Evolutionary conservation across 2,797 vertebrate species (phyloP).

Genomic region (Xerus rutilus): DNA sequence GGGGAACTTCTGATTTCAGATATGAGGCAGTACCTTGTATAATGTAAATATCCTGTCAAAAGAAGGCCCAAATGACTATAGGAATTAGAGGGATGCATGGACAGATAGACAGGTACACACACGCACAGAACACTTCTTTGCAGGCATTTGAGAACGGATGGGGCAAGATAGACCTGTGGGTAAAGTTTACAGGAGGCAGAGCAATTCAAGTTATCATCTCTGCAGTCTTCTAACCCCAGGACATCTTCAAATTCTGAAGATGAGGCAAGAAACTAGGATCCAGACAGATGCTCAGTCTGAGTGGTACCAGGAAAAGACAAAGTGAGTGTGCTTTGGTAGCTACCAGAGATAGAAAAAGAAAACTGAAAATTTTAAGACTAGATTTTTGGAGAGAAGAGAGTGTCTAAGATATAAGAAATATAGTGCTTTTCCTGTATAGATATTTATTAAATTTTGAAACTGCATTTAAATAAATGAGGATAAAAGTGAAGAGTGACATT

Average conservation of each 20-base stretch:
- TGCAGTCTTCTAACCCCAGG: background rate
- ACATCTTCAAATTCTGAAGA: background rate
- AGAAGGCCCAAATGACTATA: background rate
- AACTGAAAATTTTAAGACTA: background rate
- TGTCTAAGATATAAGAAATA: background rate
- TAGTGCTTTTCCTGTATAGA: background rate
- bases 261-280: background rate
- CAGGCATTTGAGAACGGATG: background rate
- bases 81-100: background rate
- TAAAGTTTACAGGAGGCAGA: background rate
- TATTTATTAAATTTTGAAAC: background rate
- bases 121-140: background rate
- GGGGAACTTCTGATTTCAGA: background rate
- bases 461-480: background rate
- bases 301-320: background rate
- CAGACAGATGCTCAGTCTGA: background rate
- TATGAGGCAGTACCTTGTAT: background rate
- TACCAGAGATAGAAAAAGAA: background rate
- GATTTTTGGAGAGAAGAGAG: background rate
- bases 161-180: background rate
- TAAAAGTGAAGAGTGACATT: background rate
- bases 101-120: background rate
- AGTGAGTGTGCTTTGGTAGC: background rate
- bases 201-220: background rate
- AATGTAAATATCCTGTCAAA: conserved; percentile 4